A percentile compares a stretch with the other conserved stretches of the same genome.
These are phyloP conservation scores for Drosophila vallismaia DNA, from an alignment of 2,888 invertebrate genomes.

Conservation along the genomic window DNA sequence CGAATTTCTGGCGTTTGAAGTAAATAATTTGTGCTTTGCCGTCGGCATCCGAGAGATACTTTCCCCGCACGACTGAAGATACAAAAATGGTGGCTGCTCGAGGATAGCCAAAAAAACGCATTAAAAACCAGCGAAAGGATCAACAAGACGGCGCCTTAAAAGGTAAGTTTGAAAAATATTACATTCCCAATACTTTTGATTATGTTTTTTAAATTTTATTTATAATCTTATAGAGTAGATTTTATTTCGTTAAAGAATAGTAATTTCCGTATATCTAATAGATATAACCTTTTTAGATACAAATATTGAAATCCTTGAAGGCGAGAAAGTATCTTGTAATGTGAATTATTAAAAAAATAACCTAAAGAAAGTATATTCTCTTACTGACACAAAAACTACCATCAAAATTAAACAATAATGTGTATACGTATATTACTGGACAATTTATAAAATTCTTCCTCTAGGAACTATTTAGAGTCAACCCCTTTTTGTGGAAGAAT, in stretches of 20 bases:
- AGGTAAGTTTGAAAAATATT: constrained; percentile 2
- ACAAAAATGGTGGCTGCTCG: constrained; percentile 7
- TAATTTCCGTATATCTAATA: background rate
- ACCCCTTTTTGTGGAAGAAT: constrained; percentile 7
- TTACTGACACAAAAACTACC: background rate
- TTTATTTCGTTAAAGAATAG: background rate
- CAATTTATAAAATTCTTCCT: background rate
- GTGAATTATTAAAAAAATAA: no score
- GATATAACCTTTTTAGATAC: background rate
- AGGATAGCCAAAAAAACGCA: constrained; percentile 12
- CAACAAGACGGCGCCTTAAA: constrained; percentile 2
- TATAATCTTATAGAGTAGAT: background rate
- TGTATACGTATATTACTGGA: background rate
- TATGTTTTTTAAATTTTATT: background rate
- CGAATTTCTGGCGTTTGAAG: constrained; percentile 1
- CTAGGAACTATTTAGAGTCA: constrained; percentile 10
- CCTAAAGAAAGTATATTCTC: no score
- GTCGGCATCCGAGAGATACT: constrained; percentile 37
- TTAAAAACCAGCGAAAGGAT: constrained; percentile 6
- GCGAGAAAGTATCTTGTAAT: background rate
- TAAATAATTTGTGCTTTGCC: constrained; percentile 20
- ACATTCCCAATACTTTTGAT: no score
- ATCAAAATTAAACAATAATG: background rate
- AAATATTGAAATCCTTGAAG: background rate
- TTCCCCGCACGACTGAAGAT: background rate